A percentile compares a stretch with the other conserved stretches of the same genome.
phyloP scores from a whole-genome alignment of 2,888 invertebrate genomes.

The Sacculina carcini region DNA sequence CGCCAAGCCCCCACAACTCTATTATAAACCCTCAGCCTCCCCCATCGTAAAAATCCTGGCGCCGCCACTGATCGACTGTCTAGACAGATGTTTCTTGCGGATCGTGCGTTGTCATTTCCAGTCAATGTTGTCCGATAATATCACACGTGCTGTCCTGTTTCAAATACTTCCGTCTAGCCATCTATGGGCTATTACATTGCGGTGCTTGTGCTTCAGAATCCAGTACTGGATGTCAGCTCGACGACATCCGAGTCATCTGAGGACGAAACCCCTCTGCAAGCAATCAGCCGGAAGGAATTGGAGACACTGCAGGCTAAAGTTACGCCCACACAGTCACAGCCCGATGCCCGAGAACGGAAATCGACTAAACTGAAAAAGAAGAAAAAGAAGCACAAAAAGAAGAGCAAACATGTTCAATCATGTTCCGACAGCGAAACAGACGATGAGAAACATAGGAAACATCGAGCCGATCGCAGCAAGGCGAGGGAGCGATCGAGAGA shows the following conservation, averaged over 20 bases:
- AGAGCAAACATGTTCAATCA: constrained; percentile 1
- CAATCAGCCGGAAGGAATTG: constrained; percentile 18
- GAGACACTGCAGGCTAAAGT: constrained; percentile 8
- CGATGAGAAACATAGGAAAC: background rate
- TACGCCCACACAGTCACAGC: background rate
- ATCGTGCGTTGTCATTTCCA: too few species aligned
- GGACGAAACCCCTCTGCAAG: constrained; percentile 45
- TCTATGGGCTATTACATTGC: too few species aligned
- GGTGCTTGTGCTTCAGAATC: constrained; percentile 10
- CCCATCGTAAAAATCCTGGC: too few species aligned
- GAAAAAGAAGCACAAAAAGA: constrained; percentile 8
- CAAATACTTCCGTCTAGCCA: background rate
- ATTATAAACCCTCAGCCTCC: too few species aligned
- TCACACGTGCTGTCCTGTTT: background rate
- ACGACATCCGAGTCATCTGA: constrained; percentile 64
- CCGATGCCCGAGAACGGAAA: background rate
- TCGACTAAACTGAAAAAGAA: constrained; percentile 1
- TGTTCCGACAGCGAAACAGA: background rate
- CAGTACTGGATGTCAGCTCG: constrained; percentile 69
- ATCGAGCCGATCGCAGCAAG: too few species aligned
- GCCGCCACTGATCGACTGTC: too few species aligned
- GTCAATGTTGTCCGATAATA: too few species aligned
- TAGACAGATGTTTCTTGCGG: too few species aligned
- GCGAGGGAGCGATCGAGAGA: too few species aligned
- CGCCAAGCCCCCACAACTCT: too few species aligned